Percentiles rank a stretch among this genome's conserved stretches.
Conservation (phyloP, 2,113 vertebrate genomes). For the Lycaon pictus region DNA sequence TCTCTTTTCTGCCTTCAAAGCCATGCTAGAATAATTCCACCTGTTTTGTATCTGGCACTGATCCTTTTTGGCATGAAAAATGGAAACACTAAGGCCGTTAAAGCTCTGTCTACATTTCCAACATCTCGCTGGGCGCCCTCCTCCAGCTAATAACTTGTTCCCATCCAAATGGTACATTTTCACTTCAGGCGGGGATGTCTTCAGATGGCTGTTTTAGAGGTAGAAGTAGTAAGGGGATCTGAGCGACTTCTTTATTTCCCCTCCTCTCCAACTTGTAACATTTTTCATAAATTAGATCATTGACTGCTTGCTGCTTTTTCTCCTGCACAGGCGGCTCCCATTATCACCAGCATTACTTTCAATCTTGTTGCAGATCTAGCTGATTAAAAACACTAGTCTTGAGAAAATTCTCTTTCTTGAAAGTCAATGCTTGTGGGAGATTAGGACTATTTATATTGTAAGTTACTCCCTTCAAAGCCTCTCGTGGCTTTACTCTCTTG, state of each 20-base stretch:
- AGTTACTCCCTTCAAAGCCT: conserved; percentile 66
- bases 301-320: background rate
- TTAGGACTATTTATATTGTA: conserved; percentile 74
- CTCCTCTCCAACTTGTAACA: background rate
- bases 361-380: conserved; percentile 77
- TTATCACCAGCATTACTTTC: conserved; percentile 74
- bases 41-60: background rate
- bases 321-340: background rate
- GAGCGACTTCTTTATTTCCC: conserved; percentile 49
- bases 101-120: background rate
- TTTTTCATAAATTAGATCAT: conserved; percentile 64
- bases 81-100: background rate
- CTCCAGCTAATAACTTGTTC: conserved; percentile 39
- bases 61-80: conserved; percentile 63
- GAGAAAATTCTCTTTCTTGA: conserved; percentile 73
- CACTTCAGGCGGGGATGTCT: conserved; percentile 55
- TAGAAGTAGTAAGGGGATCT: conserved; percentile 10
- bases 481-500: conserved; percentile 74
- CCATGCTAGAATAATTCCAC: conserved; percentile 55
- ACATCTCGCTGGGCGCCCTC: conserved; percentile 5
- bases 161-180: conserved; percentile 43
- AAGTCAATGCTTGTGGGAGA: conserved; percentile 67
- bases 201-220: conserved; percentile 46
- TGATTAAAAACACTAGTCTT: conserved; percentile 80
- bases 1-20: conserved; percentile 61